Conservation (phyloP, 2,113 vertebrate species). For the Ancistrus triradiatus region DNA sequence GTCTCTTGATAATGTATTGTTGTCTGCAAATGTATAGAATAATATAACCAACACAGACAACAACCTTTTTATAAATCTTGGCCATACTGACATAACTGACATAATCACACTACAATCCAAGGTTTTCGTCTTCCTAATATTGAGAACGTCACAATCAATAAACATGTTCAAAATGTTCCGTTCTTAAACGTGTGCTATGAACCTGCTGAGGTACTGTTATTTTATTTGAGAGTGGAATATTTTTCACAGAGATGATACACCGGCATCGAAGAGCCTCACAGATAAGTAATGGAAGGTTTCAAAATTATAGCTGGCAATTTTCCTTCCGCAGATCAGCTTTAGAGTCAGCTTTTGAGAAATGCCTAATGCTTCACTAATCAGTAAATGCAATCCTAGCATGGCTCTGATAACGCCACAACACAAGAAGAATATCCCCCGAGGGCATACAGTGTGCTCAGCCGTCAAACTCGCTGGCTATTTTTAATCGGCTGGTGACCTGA, state of each 20-base stretch:
- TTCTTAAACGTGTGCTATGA: too few relatives aligned
- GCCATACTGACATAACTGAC: too few relatives aligned
- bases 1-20: too few relatives aligned
- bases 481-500: constrained; percentile 41
- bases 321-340: constrained; percentile 6
- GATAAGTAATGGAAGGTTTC: neutral
- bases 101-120: too few relatives aligned
- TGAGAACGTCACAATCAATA: too few relatives aligned
- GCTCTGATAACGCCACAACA: constrained; percentile 33
- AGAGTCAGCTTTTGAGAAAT: constrained; percentile 4
- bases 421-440: constrained; percentile 21
- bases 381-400: constrained; percentile 33
- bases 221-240: neutral
- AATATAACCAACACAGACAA: too few relatives aligned
- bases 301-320: neutral
- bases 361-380: constrained; percentile 23
- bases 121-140: too few relatives aligned
- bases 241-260: neutral
- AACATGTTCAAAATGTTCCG: too few relatives aligned
- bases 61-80: too few relatives aligned
- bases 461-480: constrained; percentile 27
- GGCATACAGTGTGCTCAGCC: constrained; percentile 14
- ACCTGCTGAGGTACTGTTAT: neutral
- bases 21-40: too few relatives aligned
- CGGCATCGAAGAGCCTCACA: neutral